phyloP scores from a whole-genome alignment of 2,797 vertebrate species.

The Onychomys torridus region DNA sequence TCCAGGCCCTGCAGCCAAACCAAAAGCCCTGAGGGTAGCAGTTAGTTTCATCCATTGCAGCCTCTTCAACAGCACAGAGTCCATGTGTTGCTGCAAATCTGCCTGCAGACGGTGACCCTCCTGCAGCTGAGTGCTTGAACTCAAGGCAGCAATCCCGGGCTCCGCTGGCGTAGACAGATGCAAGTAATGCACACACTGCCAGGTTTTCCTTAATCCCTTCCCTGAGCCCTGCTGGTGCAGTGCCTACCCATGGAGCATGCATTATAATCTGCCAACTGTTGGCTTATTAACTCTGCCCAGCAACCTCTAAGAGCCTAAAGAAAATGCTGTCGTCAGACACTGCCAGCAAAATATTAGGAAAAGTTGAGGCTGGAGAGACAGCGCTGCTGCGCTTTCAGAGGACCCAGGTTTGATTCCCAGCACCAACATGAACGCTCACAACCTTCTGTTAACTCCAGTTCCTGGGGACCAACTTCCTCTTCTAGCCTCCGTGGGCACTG shows the following conservation, averaged over 20 bases:
- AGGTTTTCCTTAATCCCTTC: conserved; percentile 20
- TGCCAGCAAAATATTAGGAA: not conserved
- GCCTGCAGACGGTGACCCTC: not conserved
- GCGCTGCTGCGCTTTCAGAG: not conserved
- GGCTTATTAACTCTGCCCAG: not conserved
- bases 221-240: not conserved
- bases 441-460: not conserved
- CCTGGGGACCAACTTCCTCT: not conserved
- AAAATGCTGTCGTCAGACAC: not conserved
- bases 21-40: not conserved
- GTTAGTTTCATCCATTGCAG: no score
- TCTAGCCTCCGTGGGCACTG: not conserved
- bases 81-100: not conserved
- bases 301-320: not conserved
- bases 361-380: not conserved
- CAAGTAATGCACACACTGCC: not conserved
- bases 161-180: not conserved
- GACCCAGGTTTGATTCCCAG: not conserved
- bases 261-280: not conserved
- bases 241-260: not conserved
- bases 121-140: not conserved
- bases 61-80: not conserved
- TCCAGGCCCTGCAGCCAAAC: not conserved
- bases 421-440: not conserved
- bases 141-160: conserved; percentile 35